Evolutionary conservation across 2,888 invertebrate genomes (phyloP).

Genomic region (Anodontia alba): DNA sequence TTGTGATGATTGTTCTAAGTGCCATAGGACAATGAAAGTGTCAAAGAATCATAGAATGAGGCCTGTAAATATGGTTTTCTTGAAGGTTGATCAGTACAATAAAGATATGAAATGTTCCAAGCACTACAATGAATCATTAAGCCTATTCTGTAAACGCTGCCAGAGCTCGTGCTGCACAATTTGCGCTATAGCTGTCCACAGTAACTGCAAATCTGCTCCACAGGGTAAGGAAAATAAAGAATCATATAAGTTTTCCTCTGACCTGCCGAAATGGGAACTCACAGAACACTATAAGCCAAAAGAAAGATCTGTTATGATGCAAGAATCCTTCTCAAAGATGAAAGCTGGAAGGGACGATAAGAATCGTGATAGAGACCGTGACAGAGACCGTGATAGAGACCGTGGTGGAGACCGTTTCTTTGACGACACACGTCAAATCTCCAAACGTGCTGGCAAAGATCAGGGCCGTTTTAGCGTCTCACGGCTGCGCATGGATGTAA

Average conservation of each 20-base stretch:
- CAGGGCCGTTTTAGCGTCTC: background rate
- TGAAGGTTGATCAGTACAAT: constrained; percentile 25
- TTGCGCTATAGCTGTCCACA: constrained; percentile 46
- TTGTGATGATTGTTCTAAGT: constrained; percentile 49
- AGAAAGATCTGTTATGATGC: background rate
- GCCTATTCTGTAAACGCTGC: constrained; percentile 54
- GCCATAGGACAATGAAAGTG: constrained; percentile 56
- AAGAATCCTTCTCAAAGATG: background rate
- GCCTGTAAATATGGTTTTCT: constrained; percentile 33
- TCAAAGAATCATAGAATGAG: constrained; percentile 47
- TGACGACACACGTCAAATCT: too few species aligned
- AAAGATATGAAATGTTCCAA: constrained; percentile 41
- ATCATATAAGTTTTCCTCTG: background rate
- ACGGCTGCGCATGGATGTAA: constrained; percentile 42
- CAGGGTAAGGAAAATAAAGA: background rate
- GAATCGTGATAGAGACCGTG: too few species aligned
- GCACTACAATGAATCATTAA: constrained; percentile 42
- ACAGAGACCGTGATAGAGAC: too few species aligned
- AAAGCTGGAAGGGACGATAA: background rate
- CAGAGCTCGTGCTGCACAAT: constrained; percentile 52
- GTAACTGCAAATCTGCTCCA: constrained; percentile 27
- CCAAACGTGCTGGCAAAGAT: too few species aligned
- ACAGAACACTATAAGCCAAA: background rate
- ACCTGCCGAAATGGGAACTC: background rate
- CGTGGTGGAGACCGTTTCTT: too few species aligned